phyloP scores from a whole-genome alignment of 2,113 vertebrate species.

The mouse (Mus musculus) region GRCm39 chr17:73634501-73635000 shows the following conservation, averaged over 20 bases:
- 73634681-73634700: background rate
- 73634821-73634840: background rate
- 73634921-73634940: background rate
- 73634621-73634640: too few species aligned
- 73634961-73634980: too few species aligned
- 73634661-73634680: background rate
- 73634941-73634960: too few species aligned
- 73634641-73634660: fast-evolving
- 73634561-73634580: background rate
- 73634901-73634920: too few species aligned
- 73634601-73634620: background rate
- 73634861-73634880: background rate
- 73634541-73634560: background rate
- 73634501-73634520: background rate
- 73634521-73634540: background rate
- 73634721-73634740: background rate
- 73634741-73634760: background rate
- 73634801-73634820: background rate
- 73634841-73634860: background rate
- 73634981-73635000: too few species aligned
- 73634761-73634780: background rate
- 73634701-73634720: background rate
- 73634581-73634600: background rate
- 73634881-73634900: background rate
- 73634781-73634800: background rate